These are phyloP conservation scores for Aphrocallistes beatrix DNA, from an alignment of 37 sponge, comb jelly and placozoan genomes.

Conservation along the genomic window DNA sequence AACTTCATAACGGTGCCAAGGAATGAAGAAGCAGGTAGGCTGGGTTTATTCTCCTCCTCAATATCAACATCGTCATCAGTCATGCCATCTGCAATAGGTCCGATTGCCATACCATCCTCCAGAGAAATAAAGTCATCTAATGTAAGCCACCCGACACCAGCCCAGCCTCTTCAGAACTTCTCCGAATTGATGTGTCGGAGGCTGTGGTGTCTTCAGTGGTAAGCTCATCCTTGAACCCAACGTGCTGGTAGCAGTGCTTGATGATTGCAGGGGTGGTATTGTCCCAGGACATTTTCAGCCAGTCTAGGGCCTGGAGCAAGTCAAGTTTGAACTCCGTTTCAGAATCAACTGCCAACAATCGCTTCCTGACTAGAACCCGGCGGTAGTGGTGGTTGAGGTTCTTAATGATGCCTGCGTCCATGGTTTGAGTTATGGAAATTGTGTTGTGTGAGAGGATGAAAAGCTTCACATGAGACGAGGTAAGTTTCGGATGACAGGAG, in stretches of 20 bases:
- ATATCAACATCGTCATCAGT: neutral
- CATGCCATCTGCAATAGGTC: neutral
- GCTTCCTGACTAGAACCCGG: slow-evolving; percentile 5
- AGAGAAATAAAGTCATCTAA: no score
- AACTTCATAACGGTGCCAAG: slow-evolving; percentile 4
- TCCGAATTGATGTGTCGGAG: no score
- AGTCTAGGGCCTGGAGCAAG: no score
- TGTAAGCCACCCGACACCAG: neutral
- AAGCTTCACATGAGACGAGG: neutral
- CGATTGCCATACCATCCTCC: no score
- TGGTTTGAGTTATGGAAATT: no score
- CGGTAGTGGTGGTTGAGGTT: neutral
- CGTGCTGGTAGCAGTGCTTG: neutral
- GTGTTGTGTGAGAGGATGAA: no score
- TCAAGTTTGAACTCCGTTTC: neutral
- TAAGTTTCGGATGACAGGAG: no score
- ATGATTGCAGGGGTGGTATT: neutral
- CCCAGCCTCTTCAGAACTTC: no score
- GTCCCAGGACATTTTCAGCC: neutral
- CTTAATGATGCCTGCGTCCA: neutral
- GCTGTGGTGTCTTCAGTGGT: no score
- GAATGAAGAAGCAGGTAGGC: neutral
- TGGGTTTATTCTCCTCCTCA: neutral
- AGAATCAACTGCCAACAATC: neutral
- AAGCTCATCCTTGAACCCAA: neutral